These are phyloP conservation scores for Larimichthys crocea DNA, from an alignment of 2,113 vertebrate genomes.

Conservation along the genomic window DNA sequence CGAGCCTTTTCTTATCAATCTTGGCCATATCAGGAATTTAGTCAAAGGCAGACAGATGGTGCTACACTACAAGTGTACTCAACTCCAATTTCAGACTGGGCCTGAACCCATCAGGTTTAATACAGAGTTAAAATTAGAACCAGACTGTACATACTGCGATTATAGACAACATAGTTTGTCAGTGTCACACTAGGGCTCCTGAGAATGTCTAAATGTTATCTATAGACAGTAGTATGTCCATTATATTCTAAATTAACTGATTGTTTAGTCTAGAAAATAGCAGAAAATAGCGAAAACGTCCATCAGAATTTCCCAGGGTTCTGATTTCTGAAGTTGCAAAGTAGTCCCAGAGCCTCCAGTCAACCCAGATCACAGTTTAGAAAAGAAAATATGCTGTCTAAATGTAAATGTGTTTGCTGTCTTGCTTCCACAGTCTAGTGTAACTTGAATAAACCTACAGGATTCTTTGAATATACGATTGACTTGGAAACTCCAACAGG, in stretches of 20 bases:
- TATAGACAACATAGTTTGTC: neutral
- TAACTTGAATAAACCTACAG: constrained; percentile 11
- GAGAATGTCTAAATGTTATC: too few relatives aligned
- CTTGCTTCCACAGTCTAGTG: neutral
- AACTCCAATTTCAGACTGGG: neutral
- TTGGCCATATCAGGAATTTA: constrained; percentile 2
- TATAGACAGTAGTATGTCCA: neutral
- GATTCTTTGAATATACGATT: constrained; percentile 30
- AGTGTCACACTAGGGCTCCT: neutral
- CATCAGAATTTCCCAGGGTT: neutral
- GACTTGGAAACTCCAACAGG: constrained; percentile 14
- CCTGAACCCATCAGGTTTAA: neutral
- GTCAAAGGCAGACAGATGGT: constrained; percentile 15
- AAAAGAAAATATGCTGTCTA: constrained; percentile 57
- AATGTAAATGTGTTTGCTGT: constrained; percentile 67
- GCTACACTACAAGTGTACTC: neutral
- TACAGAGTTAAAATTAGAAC: neutral
- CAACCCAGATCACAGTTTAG: neutral
- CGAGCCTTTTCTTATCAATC: neutral
- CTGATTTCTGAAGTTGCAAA: neutral
- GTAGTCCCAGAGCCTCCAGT: neutral
- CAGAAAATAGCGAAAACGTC: neutral
- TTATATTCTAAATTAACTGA: neutral
- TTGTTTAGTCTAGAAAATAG: neutral
- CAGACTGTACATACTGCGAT: neutral